A percentile compares a stretch with the other conserved stretches of the same genome.
phyloP scores from a whole-genome alignment of 2,888 invertebrate species.

The Gymnocheta viridis region DNA sequence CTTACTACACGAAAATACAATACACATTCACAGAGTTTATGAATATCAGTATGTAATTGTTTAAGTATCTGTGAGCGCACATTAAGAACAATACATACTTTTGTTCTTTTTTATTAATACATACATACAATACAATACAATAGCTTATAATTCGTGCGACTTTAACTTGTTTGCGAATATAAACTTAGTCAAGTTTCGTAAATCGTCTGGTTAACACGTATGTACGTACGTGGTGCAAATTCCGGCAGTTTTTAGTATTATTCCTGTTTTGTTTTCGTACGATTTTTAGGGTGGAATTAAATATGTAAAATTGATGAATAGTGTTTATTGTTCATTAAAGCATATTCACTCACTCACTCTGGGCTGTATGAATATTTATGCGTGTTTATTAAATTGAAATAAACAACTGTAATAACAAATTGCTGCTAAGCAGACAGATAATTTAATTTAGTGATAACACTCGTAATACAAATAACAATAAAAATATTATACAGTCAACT shows the following conservation, averaged over 20 bases:
- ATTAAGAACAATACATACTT: conserved; percentile 1
- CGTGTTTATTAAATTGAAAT: conserved; percentile 20
- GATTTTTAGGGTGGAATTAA: conserved; percentile 45
- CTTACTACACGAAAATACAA: conserved; percentile 8
- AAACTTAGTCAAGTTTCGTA: conserved; percentile 60
- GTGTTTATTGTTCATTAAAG: conserved; percentile 1
- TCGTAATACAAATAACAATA: conserved; percentile 35
- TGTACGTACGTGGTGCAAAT: conserved; percentile 38
- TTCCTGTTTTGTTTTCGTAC: conserved; percentile 11
- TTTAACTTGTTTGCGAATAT: conserved; percentile 37
- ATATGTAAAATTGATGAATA: conserved; percentile 4
- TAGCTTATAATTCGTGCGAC: conserved; percentile 38
- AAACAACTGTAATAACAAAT: conserved; percentile 11
- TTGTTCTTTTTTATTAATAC: background rate
- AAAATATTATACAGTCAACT: conserved; percentile 4
- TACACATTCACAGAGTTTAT: conserved; percentile 21
- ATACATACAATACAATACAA: too few relatives aligned
- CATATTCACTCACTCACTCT: background rate
- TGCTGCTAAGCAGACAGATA: conserved; percentile 15
- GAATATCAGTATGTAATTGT: conserved; percentile 45
- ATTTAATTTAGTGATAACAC: conserved; percentile 33
- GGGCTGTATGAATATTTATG: conserved; percentile 33
- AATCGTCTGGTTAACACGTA: conserved; percentile 60
- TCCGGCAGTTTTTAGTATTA: conserved; percentile 24
- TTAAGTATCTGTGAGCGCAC: conserved; percentile 4